Evolutionary conservation across 2,113 vertebrate genomes (phyloP), one percentile per base, ranked within the genome.

Genomic region (Gavia stellata): DNA sequence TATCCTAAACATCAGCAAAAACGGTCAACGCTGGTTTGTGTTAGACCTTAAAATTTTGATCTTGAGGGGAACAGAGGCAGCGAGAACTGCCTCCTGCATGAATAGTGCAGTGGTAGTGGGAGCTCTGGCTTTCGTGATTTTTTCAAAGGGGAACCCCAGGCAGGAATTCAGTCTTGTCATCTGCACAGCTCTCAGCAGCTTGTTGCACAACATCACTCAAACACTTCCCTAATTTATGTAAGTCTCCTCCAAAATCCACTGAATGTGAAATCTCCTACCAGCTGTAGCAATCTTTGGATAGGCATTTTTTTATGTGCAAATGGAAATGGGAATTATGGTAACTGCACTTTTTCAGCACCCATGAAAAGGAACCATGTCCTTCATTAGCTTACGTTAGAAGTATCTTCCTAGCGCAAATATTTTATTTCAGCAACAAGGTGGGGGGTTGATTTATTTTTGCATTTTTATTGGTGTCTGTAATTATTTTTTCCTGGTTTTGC

Each of bases 261-360:
- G 71, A 81, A 59, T 28, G 14, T 59, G 38, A 53, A 29, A 63
- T 70, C 49, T 89, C 33, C 24, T 45, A 28, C 34, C 25, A 36
- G 47, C n/a, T 74, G 18, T 15, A 44, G 49, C 17, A 40, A 5
- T 19, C 31, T 66, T 90, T 70, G 23, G 12, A 18, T 26, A 29
- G 38, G 13, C 5, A 2, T 9, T 28, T 83, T 81, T 84, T 15
- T 4, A 26, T 44, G 38, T 12, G 16, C 24, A 23, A 63, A 53
- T 49, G 55, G 28, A 70, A 61, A 36, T 20, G 24, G 49, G 58
- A 90, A 17, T 81, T n/a, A 45, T 2, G 6, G 10, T 34, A 66
- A 24, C 25, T 0, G 0, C 6, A 3, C 8, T 52, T 81, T 52
- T 86, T n/a, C 12, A 63, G 55, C 38, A 75, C 1, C 21, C 15